A percentile compares a stretch with the other conserved stretches of the same genome.
Conservation (phyloP, 2,888 invertebrate genomes). For the Stenurella melanura region DNA sequence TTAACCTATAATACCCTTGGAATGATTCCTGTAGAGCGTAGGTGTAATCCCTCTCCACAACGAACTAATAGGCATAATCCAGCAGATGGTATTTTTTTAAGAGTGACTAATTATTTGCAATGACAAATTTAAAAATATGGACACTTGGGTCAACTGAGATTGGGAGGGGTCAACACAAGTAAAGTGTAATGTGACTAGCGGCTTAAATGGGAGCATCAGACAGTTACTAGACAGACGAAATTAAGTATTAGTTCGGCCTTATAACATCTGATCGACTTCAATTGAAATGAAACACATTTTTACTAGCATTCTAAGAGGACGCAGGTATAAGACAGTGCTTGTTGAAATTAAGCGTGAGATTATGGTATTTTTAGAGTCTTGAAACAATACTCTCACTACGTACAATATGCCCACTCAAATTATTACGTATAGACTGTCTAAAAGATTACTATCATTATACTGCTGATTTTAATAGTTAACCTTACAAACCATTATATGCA, state of each 20-base stretch:
- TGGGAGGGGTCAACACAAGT: constrained; percentile 52
- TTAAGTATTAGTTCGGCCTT: constrained; percentile 54
- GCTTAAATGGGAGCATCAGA: constrained; percentile 52
- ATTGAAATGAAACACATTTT: constrained; percentile 25
- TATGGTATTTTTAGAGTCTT: neutral
- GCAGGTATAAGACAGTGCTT: neutral
- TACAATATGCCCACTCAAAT: too few species aligned
- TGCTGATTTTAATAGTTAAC: too few species aligned
- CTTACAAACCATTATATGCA: too few species aligned
- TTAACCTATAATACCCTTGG: constrained; percentile 17
- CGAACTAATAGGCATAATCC: constrained; percentile 10
- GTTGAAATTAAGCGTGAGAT: neutral
- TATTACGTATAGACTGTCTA: too few species aligned
- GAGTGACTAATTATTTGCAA: constrained; percentile 47
- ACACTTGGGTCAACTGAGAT: constrained; percentile 54
- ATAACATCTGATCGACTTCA: constrained; percentile 45
- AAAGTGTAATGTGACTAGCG: constrained; percentile 39
- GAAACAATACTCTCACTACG: neutral
- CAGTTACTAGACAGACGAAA: constrained; percentile 52
- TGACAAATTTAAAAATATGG: constrained; percentile 50
- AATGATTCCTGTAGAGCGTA: neutral
- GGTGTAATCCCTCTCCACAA: constrained; percentile 16
- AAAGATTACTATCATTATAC: too few species aligned
- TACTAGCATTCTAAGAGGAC: neutral
- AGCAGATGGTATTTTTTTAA: constrained; percentile 45